phyloP scores from a whole-genome alignment of 2,888 invertebrate species.

The Archips crataeganus region DNA sequence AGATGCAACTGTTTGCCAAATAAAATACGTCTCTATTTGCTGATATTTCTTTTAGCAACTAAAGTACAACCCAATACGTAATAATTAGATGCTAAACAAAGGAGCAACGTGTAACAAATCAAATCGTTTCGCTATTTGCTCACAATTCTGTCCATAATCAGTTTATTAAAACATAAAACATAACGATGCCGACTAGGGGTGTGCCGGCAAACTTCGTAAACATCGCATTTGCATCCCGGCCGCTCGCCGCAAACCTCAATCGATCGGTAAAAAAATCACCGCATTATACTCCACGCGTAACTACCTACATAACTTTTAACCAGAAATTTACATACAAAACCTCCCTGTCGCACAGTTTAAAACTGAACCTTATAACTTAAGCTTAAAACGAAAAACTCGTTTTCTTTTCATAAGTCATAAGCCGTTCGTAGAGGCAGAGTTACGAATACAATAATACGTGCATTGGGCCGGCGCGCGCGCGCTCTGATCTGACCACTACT shows the following conservation, averaged over 20 bases:
- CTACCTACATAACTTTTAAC: slow-evolving; percentile 69
- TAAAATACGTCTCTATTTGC: neutral
- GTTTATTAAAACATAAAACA: slow-evolving; percentile 66
- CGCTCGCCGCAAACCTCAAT: slow-evolving; percentile 81
- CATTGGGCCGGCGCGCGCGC: slow-evolving; percentile 86
- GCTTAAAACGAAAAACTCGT: slow-evolving; percentile 50
- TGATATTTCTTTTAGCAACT: neutral
- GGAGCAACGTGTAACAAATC: neutral
- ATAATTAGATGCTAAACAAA: neutral
- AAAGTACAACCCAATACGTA: neutral
- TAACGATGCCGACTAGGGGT: slow-evolving; percentile 69
- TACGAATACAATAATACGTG: slow-evolving; percentile 84
- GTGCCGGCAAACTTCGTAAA: slow-evolving; percentile 77
- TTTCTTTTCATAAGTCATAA: slow-evolving; percentile 56
- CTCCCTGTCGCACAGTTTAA: slow-evolving; percentile 44
- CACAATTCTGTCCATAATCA: slow-evolving; percentile 57
- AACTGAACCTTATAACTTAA: slow-evolving; percentile 52
- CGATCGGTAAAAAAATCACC: slow-evolving; percentile 83
- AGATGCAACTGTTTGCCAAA: neutral
- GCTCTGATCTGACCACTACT: slow-evolving; percentile 85
- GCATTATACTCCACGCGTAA: slow-evolving; percentile 77
- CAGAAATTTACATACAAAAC: slow-evolving; percentile 47
- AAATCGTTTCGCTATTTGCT: slow-evolving; percentile 24
- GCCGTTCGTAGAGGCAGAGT: slow-evolving; percentile 68
- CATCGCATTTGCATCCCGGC: slow-evolving; percentile 80